Evolutionary conservation across 2,797 vertebrate species (phyloP).

Genomic region (Sebastes goodei): DNA sequence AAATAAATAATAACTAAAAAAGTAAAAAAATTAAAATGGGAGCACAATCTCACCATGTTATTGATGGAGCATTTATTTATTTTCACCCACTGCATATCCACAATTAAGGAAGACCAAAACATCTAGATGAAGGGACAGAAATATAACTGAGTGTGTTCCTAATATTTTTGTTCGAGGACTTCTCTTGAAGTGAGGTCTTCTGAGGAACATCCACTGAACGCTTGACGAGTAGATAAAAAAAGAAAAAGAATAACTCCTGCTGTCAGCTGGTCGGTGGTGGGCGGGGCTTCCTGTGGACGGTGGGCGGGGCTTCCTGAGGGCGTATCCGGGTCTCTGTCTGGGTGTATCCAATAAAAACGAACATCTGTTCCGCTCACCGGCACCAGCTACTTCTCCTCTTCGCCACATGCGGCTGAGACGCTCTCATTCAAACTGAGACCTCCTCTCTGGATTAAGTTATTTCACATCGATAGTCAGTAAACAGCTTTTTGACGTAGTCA

Average conservation of each 20-base stretch:
- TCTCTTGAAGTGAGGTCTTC: background rate
- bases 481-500: background rate
- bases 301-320: conserved; percentile 13
- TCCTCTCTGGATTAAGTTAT: conserved; percentile 2
- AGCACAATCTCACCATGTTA: too few species aligned
- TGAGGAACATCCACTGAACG: background rate
- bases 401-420: conserved; percentile 18
- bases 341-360: conserved; percentile 51
- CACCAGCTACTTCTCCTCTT: conserved; percentile 37
- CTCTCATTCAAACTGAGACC: conserved; percentile 54
- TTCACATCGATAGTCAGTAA: background rate
- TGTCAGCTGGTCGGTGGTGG: conserved; percentile 15
- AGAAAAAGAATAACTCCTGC: too few species aligned
- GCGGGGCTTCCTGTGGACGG: conserved; percentile 6
- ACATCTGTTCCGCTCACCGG: conserved; percentile 24
- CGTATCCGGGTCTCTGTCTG: background rate
- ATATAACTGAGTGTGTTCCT: too few species aligned
- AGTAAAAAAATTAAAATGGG: too few species aligned
- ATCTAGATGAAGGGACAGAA: too few species aligned
- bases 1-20: too few species aligned
- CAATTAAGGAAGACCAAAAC: too few species aligned
- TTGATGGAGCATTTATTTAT: too few species aligned
- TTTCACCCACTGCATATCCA: too few species aligned
- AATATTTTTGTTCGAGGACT: background rate
- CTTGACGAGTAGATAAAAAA: background rate